Percentiles rank a stretch among this genome's conserved stretches.
Conservation (phyloP, 1,140 invertebrate species). For the Leptopilina boulardi region DNA sequence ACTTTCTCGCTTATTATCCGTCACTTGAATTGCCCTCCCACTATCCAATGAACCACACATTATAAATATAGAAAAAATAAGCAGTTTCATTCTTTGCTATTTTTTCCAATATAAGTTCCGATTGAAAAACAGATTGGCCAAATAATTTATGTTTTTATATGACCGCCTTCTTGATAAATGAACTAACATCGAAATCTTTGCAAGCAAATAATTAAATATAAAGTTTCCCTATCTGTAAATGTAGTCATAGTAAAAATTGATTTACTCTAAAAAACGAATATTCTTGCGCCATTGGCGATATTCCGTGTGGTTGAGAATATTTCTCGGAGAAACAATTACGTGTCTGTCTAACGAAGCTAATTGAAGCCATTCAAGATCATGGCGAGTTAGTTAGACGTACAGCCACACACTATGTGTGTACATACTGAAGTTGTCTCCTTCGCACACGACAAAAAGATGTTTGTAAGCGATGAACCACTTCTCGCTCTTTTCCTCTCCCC, state of each 20-base stretch:
- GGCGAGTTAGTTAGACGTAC: slow-evolving; percentile 56
- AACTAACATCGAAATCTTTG: too few species aligned
- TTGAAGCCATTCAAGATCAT: slow-evolving; percentile 74
- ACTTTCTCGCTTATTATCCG: slow-evolving; percentile 31
- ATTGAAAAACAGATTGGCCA: too few species aligned
- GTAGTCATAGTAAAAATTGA: too few species aligned
- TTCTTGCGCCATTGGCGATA: slow-evolving; percentile 30
- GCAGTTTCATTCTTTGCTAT: too few species aligned
- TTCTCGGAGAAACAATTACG: slow-evolving; percentile 73
- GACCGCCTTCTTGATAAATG: too few species aligned
- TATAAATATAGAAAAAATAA: background rate
- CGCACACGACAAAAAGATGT: slow-evolving; percentile 17
- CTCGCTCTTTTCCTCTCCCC: slow-evolving; percentile 29
- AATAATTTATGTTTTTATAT: too few species aligned
- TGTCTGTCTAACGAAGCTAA: slow-evolving; percentile 68
- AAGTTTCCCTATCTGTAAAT: too few species aligned
- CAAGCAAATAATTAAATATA: too few species aligned
- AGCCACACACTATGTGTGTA: slow-evolving; percentile 41
- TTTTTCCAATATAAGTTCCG: too few species aligned
- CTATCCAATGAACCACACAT: background rate
- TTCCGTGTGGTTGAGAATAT: slow-evolving; percentile 55
- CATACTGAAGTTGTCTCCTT: slow-evolving; percentile 42
- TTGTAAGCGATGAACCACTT: slow-evolving; percentile 50
- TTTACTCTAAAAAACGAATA: too few species aligned
- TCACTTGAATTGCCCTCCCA: slow-evolving; percentile 17